These are phyloP conservation scores for Mirza zaza DNA, from an alignment of 2,113 vertebrate species.

Conservation along the genomic window DNA sequence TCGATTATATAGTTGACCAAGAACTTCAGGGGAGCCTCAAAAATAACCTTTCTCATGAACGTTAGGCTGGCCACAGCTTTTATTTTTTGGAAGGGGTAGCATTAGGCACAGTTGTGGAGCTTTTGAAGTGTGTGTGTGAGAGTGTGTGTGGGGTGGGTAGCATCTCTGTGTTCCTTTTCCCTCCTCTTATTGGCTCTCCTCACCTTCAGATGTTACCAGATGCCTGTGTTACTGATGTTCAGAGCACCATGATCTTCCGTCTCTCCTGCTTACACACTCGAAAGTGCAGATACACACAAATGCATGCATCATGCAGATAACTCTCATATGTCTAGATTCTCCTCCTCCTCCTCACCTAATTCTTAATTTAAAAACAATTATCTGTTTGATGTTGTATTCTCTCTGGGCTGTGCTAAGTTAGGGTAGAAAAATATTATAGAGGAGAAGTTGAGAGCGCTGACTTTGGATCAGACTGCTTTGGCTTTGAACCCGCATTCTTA, in stretches of 20 bases:
- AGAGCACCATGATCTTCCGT: background rate
- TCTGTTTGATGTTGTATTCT: background rate
- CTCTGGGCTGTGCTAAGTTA: background rate
- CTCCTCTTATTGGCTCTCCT: background rate
- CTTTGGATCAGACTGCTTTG: background rate
- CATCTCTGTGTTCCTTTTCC: background rate
- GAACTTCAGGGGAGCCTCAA: background rate
- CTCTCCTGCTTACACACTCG: background rate
- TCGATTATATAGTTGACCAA: background rate
- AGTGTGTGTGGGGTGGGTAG: background rate
- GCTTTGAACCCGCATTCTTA: background rate
- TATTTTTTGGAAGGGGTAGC: background rate
- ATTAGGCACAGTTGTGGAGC: background rate
- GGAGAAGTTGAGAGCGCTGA: background rate
- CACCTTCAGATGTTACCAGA: background rate
- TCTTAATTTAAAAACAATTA: background rate
- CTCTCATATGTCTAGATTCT: background rate
- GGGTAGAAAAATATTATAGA: background rate
- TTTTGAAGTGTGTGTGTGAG: background rate
- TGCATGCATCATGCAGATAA: background rate
- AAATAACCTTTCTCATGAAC: background rate
- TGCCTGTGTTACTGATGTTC: background rate
- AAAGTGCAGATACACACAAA: background rate
- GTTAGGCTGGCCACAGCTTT: background rate
- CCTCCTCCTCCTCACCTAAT: background rate